Evolutionary conservation across 2,888 invertebrate genomes (phyloP).

Genomic region (Heliconius erato): DNA sequence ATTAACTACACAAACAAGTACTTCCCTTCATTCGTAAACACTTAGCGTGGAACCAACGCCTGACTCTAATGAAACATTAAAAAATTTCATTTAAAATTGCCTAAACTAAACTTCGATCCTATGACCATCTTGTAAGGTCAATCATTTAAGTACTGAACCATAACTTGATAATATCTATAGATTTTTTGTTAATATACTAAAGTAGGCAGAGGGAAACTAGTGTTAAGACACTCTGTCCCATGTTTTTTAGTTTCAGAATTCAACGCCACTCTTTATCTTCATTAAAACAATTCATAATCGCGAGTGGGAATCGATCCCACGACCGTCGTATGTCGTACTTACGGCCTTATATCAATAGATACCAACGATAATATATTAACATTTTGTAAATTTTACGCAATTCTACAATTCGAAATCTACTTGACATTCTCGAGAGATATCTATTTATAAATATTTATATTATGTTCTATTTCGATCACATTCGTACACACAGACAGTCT

Average conservation of each 20-base stretch:
- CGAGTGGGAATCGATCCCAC: background rate
- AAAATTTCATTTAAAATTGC: background rate
- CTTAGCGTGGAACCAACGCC: background rate
- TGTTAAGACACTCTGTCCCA: no score
- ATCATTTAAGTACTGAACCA: no score
- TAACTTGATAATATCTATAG: no score
- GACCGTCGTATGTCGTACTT: background rate
- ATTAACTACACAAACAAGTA: background rate
- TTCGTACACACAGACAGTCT: slow-evolving; percentile 38
- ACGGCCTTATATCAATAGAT: background rate
- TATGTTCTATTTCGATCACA: slow-evolving; percentile 36
- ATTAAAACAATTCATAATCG: no score
- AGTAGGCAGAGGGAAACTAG: no score
- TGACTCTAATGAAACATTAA: background rate
- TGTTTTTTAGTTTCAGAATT: background rate
- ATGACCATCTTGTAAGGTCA: no score
- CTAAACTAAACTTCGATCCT: no score
- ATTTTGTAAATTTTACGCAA: slow-evolving; percentile 13
- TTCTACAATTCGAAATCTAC: slow-evolving; percentile 40
- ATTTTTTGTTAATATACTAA: no score
- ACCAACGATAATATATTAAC: background rate
- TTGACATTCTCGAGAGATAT: slow-evolving; percentile 46
- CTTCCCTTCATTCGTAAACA: background rate
- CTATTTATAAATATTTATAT: slow-evolving; percentile 44
- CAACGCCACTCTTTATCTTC: background rate